Percentiles rank a stretch among this genome's conserved stretches.
phyloP scores from a whole-genome alignment of 2,888 invertebrate genomes.

The Diarsia brunnea region DNA sequence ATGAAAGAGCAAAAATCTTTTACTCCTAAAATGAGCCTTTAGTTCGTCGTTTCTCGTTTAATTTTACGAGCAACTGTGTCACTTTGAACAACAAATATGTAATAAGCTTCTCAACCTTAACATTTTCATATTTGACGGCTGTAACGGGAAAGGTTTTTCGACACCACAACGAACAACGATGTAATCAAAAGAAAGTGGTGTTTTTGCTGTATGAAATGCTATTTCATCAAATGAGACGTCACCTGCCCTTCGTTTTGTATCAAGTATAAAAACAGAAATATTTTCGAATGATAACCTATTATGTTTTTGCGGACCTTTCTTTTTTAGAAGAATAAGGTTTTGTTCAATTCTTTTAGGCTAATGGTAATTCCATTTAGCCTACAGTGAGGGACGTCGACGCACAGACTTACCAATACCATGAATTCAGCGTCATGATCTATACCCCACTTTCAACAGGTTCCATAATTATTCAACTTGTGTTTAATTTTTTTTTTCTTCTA shows the following conservation, averaged over 20 bases:
- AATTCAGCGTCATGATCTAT: neutral
- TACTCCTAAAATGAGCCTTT: constrained; percentile 58
- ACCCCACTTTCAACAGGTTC: no score
- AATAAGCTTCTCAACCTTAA: constrained; percentile 62
- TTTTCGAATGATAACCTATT: neutral
- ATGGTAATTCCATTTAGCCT: neutral
- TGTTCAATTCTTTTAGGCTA: neutral
- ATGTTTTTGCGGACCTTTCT: neutral
- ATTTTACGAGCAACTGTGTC: constrained; percentile 60
- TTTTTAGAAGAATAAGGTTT: constrained; percentile 5
- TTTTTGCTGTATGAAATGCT: constrained; percentile 21
- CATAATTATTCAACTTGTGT: no score
- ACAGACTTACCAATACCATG: neutral
- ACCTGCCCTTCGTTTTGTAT: neutral
- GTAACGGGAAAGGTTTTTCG: constrained; percentile 39
- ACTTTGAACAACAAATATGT: constrained; percentile 59
- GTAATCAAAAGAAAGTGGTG: constrained; percentile 46
- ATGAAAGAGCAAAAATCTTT: constrained; percentile 53
- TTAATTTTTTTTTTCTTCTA: no score
- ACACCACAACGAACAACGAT: constrained; percentile 31
- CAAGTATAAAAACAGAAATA: neutral
- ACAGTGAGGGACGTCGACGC: neutral
- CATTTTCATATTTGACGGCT: constrained; percentile 55
- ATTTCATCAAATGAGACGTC: constrained; percentile 28
- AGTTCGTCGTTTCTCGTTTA: constrained; percentile 59